Evolutionary conservation across 1,140 invertebrate genomes (phyloP).

Genomic region (Cataglyphis hispanica): DNA sequence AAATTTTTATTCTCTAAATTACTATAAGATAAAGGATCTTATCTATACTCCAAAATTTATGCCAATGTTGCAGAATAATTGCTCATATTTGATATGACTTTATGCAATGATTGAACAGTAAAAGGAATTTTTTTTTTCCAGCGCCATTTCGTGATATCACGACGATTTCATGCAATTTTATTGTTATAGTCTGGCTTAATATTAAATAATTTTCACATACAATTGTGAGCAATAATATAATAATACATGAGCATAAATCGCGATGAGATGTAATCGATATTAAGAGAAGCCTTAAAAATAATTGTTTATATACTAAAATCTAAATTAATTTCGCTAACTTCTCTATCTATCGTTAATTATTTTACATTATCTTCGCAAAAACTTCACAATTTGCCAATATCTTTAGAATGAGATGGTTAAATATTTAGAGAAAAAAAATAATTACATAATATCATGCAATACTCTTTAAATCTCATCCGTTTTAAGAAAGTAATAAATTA

Average conservation of each 20-base stretch:
- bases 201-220: background rate
- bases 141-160: conserved; percentile 15
- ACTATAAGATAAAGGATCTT: background rate
- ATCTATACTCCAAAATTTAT: background rate
- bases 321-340: background rate
- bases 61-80: background rate
- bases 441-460: background rate
- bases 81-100: background rate
- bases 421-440: background rate
- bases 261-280: background rate
- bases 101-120: background rate
- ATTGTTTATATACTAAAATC: background rate
- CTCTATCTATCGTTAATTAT: background rate
- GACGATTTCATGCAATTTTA: background rate
- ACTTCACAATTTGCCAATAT: background rate
- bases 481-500: background rate
- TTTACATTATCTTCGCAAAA: background rate
- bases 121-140: background rate
- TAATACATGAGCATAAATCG: background rate
- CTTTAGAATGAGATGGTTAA: too few relatives aligned
- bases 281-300: background rate
- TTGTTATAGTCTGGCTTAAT: too few relatives aligned
- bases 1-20: background rate
- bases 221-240: background rate
- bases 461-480: background rate